Percentiles rank a stretch among this genome's conserved stretches.
Evolutionary conservation across 2,113 vertebrate genomes (phyloP).

Genomic region (Hippocampus comes): DNA sequence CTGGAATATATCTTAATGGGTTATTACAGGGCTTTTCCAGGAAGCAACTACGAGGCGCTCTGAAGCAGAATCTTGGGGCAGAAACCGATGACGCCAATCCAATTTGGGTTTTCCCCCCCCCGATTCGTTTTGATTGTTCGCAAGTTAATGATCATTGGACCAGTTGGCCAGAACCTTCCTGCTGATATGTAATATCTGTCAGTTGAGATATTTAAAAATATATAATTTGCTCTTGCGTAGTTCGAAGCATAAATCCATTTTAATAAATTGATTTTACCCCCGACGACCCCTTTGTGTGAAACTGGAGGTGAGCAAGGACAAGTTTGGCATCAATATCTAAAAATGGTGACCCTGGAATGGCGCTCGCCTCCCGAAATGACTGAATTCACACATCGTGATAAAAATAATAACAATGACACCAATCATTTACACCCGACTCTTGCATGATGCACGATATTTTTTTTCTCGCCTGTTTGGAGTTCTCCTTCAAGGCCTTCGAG

Average conservation of each 20-base stretch:
- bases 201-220: conserved; percentile 45
- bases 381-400: neutral
- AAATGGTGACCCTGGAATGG: neutral
- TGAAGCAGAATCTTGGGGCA: neutral
- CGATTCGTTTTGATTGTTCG: neutral
- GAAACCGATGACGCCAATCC: neutral
- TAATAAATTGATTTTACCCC: conserved; percentile 17
- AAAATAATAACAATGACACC: neutral
- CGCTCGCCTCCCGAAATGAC: neutral
- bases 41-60: neutral
- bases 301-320: conserved; percentile 20
- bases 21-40: neutral
- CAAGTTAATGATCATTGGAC: neutral
- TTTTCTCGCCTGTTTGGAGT: neutral
- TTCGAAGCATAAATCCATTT: conserved; percentile 37
- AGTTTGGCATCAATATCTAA: conserved; percentile 32
- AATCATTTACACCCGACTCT: conserved; percentile 29
- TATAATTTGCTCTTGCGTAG: conserved; percentile 45
- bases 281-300: conserved; percentile 10
- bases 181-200: conserved; percentile 38
- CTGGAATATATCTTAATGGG: no score
- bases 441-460: conserved; percentile 17
- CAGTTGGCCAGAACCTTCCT: conserved; percentile 44
- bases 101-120: neutral
- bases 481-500: conserved; percentile 55